Percentiles rank a stretch among this genome's conserved stretches.
Evolutionary conservation across 2,797 vertebrate genomes (phyloP).

Genomic region (Pipistrellus kuhlii): DNA sequence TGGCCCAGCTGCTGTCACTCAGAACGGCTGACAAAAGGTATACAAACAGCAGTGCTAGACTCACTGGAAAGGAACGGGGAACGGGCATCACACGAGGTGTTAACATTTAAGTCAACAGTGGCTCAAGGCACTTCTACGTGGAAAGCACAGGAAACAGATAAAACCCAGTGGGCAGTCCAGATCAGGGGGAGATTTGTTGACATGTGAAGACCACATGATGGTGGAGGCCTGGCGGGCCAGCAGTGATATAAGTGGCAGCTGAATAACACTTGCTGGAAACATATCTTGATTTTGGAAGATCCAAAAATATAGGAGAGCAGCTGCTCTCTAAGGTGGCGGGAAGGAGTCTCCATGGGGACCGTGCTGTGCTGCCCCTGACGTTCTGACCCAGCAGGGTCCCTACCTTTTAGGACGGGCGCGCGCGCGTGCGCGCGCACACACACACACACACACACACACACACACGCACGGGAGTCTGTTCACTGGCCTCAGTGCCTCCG

Average conservation of each 20-base stretch:
- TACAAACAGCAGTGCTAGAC: not conserved
- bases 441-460: too few relatives aligned
- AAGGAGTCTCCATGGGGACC: not conserved
- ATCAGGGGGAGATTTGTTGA: not conserved
- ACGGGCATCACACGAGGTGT: not conserved
- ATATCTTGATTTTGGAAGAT: not conserved
- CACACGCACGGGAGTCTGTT: not conserved
- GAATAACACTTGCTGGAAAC: not conserved
- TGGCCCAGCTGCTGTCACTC: not conserved
- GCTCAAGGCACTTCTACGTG: not conserved
- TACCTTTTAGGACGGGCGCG: not conserved
- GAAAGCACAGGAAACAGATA: not conserved
- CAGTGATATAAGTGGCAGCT: not conserved
- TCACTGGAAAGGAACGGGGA: conserved; percentile 11
- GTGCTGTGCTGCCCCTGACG: not conserved
- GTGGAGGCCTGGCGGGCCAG: not conserved
- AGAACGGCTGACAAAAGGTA: not conserved
- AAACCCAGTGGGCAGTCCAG: conserved; percentile 10
- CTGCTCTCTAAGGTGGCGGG: not conserved
- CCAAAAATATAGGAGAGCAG: not conserved
- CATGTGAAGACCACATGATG: not conserved
- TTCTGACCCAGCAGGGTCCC: not conserved
- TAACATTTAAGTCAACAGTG: conserved; percentile 23
- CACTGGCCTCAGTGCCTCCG: not conserved
- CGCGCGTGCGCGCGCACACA: too few relatives aligned